Base-by-base conservation (phyloP, 2,797 vertebrate genomes). In the Allobates femoralis region DNA sequence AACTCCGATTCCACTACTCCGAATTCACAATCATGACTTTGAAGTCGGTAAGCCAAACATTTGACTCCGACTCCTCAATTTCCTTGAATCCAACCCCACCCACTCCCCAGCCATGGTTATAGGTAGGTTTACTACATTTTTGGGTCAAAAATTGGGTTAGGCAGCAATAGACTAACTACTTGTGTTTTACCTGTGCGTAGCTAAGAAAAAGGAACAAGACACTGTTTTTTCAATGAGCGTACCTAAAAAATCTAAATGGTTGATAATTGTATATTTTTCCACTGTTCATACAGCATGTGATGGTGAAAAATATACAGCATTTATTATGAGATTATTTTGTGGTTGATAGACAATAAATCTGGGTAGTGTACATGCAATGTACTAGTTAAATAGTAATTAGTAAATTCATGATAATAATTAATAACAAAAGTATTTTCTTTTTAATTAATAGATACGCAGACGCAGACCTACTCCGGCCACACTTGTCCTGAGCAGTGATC, bases 401-500 rank as follows among this genome's bases (percentile, higher is more conserved):
- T 62, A 28, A 26, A 62, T 37, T 32, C 23, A 41, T 0, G 8
- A 5, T 37, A 34, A 58, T 5, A 62, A 14, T 60, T 60, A 34
- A 2, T 1, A 34, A 34, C 5, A 5, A 34, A 79, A 6, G 0
- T 5, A 12, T 77, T 28, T 34, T 28, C n/a, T 60, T 73, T 12
- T 37, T 11, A 16, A n/a, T 80, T 10, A 37, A 46, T 81, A 86
- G 84, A 86, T 86, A 19, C 77, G 84, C 26, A 86, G 78, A 79
- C 96, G 97, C 19, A 94, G 97, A 83, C 97, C 97, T 0, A 98
- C 97, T 53, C 97, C 97, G 11, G 97, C 97, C 58, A 97, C 96
- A 67, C 94, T 98, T 81, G 96, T 98, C 85, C 95, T 97, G 78
- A 98, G 97, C 93, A 97, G 97, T 88, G 97, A 98, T 93, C 97